Percentiles rank a stretch among this genome's conserved stretches.
Conservation (phyloP, 2,797 vertebrate genomes). For the Clarias pachynema region DNA sequence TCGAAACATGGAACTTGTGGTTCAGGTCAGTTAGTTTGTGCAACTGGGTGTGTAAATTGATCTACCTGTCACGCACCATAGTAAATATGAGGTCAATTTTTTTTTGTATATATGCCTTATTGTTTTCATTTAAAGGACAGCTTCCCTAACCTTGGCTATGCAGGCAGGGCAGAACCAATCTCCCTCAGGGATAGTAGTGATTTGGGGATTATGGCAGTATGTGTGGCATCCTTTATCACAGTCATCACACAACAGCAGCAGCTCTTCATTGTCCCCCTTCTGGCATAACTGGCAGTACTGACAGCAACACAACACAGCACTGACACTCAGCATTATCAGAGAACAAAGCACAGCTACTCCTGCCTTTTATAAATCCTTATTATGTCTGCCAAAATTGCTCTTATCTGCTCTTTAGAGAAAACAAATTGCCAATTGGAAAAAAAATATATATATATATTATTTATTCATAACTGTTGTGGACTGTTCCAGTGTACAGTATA, state of each 20-base stretch:
- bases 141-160: slow-evolving; percentile 79
- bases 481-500: background rate
- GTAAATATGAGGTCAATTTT: background rate
- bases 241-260: slow-evolving; percentile 87
- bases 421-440: slow-evolving; percentile 3
- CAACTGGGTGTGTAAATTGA: background rate
- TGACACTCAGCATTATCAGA: slow-evolving; percentile 23
- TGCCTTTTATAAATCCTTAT: slow-evolving; percentile 7
- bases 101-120: background rate
- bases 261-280: slow-evolving; percentile 86
- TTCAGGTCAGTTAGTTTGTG: slow-evolving; percentile 3
- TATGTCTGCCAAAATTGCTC: background rate
- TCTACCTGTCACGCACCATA: background rate
- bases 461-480: background rate
- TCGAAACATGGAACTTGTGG: background rate
- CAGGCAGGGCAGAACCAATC: slow-evolving; percentile 91
- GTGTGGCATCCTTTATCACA: slow-evolving; percentile 90
- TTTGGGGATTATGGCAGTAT: slow-evolving; percentile 87
- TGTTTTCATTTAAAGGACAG: slow-evolving; percentile 4
- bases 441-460: background rate
- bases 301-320: slow-evolving; percentile 59
- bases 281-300: slow-evolving; percentile 90
- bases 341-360: slow-evolving; percentile 10
- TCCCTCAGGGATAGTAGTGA: slow-evolving; percentile 84
- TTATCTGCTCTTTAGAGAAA: background rate